phyloP scores from a whole-genome alignment of 2,888 invertebrate species.

The Barypeithes pellucidus region DNA sequence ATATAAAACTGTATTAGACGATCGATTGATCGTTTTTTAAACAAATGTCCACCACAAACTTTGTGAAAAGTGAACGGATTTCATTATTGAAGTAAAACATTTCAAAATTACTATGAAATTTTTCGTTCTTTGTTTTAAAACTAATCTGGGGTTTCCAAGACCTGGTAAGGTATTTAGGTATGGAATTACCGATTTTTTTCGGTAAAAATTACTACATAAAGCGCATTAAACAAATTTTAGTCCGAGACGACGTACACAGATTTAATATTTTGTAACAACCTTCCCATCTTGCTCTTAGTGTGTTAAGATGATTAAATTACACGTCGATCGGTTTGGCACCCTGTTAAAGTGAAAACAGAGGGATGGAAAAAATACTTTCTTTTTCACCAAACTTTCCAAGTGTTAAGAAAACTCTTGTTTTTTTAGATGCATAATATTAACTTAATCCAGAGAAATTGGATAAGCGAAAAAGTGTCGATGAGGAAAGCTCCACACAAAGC shows the following conservation, averaged over 20 bases:
- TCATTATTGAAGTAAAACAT: not conserved
- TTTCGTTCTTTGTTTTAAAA: slow-evolving; percentile 28
- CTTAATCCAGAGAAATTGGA: too few relatives aligned
- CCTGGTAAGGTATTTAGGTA: not conserved
- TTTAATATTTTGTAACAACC: too few relatives aligned
- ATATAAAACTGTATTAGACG: not conserved
- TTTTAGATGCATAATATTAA: too few relatives aligned
- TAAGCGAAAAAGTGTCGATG: too few relatives aligned
- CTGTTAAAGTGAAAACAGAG: too few relatives aligned
- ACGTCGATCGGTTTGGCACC: too few relatives aligned
- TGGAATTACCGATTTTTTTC: slow-evolving; percentile 6
- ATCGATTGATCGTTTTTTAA: not conserved
- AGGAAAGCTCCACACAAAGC: too few relatives aligned
- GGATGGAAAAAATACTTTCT: too few relatives aligned
- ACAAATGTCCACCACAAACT: not conserved
- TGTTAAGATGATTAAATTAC: too few relatives aligned
- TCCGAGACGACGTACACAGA: not conserved
- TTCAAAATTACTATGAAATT: slow-evolving; percentile 22
- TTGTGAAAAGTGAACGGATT: slow-evolving; percentile 8
- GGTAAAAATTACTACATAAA: slow-evolving; percentile 3
- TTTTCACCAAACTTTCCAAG: too few relatives aligned
- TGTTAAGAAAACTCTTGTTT: too few relatives aligned
- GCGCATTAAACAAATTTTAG: slow-evolving; percentile 7
- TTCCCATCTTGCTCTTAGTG: too few relatives aligned
- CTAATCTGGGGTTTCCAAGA: slow-evolving; percentile 39